phyloP scores from a whole-genome alignment of 1,140 invertebrate species.

The Eriocheir sinensis region DNA sequence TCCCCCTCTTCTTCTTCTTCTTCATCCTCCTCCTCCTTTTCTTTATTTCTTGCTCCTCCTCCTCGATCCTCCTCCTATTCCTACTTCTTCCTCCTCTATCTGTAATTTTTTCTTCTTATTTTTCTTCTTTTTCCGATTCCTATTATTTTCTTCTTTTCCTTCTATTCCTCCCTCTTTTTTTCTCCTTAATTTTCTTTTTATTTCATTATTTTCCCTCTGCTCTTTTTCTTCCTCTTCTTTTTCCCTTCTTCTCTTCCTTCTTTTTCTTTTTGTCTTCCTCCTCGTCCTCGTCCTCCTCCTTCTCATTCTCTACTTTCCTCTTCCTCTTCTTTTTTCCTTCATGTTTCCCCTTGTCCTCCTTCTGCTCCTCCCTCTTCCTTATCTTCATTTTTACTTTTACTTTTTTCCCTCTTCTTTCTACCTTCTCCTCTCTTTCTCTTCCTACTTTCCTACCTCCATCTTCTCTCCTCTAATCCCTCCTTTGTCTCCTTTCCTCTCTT shows the following conservation, averaged over 20 bases:
- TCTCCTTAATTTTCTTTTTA: too few species aligned
- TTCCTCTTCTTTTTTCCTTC: neutral
- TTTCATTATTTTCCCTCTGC: too few species aligned
- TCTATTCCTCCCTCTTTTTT: too few species aligned
- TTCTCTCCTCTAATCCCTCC: neutral
- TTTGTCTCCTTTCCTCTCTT: neutral
- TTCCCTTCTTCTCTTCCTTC: too few species aligned
- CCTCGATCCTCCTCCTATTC: neutral
- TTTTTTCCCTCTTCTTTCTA: neutral
- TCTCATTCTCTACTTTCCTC: neutral
- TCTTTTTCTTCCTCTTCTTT: neutral
- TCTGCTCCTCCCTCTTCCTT: neutral
- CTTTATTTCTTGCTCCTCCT: neutral
- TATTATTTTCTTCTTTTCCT: neutral
- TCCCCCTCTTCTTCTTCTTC: neutral
- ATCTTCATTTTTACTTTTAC: neutral
- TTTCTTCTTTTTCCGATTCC: neutral
- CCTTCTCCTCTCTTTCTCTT: neutral
- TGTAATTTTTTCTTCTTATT: neutral
- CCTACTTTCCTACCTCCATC: neutral
- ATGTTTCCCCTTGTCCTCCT: too few species aligned
- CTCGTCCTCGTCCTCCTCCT: too few species aligned
- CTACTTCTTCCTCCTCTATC: neutral
- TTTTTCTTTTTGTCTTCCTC: neutral
- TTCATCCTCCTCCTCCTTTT: too few species aligned